Evolutionary conservation across 2,888 invertebrate species (phyloP).

Genomic region (Apodemia duryi): DNA sequence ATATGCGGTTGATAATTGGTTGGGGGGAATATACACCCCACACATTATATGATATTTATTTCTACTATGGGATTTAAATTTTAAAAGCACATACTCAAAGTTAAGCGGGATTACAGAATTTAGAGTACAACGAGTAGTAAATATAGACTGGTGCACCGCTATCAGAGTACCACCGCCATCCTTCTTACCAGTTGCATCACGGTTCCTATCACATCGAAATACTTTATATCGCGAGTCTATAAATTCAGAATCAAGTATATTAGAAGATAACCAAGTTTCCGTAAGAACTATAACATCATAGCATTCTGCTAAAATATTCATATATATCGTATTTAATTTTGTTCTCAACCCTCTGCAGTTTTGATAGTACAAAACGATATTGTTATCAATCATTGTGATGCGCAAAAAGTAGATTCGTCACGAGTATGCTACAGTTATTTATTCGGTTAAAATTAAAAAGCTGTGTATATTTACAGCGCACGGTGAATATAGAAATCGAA

Average conservation of each 20-base stretch:
- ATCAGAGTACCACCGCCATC: background rate
- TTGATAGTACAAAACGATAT: conserved; percentile 20
- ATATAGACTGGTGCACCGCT: background rate
- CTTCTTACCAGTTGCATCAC: background rate
- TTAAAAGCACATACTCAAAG: background rate
- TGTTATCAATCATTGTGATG: background rate
- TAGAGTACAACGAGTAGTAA: too few relatives aligned
- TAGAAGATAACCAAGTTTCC: background rate
- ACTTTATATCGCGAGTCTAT: background rate
- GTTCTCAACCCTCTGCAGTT: conserved; percentile 14
- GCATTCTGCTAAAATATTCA: background rate
- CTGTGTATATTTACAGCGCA: background rate
- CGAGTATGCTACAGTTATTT: background rate
- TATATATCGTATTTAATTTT: conserved; percentile 5
- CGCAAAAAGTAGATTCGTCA: background rate
- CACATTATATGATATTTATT: conserved; percentile 1
- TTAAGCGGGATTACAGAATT: too few relatives aligned
- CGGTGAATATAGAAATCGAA: background rate
- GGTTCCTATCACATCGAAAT: background rate
- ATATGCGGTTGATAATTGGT: background rate
- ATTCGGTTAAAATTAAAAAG: background rate
- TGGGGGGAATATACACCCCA: conserved; percentile 1
- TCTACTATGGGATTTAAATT: background rate
- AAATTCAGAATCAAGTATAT: background rate
- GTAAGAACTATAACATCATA: conserved; percentile 6